Evolutionary conservation across 2,797 vertebrate genomes (phyloP).

Genomic region (Spheniscus humboldti): DNA sequence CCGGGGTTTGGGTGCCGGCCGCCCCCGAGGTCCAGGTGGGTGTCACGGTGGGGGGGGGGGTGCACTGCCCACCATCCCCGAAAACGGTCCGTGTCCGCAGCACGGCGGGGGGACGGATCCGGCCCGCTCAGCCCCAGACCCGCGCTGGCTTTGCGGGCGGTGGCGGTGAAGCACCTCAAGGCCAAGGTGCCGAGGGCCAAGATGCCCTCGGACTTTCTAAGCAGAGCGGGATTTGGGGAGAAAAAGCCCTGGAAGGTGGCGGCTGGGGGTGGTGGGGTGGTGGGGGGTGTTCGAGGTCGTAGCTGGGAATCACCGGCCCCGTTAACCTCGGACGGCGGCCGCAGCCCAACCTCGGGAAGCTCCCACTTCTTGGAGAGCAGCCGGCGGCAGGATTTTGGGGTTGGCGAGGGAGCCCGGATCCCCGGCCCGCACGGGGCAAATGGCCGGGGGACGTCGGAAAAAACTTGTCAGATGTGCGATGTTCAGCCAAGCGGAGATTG

Average conservation of each 20-base stretch:
- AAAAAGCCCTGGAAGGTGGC: too few species aligned
- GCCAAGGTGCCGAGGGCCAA: not conserved
- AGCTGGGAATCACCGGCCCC: not conserved
- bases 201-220: accelerated
- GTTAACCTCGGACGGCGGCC: not conserved
- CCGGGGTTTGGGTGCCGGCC: accelerated
- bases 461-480: not conserved
- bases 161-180: accelerated
- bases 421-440: not conserved
- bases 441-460: accelerated
- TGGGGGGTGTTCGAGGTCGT: accelerated
- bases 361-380: not conserved
- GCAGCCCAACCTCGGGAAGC: not conserved
- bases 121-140: not conserved
- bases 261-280: accelerated
- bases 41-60: not conserved
- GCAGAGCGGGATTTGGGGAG: not conserved
- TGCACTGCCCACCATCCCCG: too few species aligned
- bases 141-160: not conserved
- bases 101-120: accelerated
- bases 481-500: accelerated
- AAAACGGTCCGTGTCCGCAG: accelerated
- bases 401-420: not conserved
- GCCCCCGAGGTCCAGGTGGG: not conserved
- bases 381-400: not conserved